Evolutionary conservation across 1,140 invertebrate species (phyloP).

Genomic region (Apis dorsata): DNA sequence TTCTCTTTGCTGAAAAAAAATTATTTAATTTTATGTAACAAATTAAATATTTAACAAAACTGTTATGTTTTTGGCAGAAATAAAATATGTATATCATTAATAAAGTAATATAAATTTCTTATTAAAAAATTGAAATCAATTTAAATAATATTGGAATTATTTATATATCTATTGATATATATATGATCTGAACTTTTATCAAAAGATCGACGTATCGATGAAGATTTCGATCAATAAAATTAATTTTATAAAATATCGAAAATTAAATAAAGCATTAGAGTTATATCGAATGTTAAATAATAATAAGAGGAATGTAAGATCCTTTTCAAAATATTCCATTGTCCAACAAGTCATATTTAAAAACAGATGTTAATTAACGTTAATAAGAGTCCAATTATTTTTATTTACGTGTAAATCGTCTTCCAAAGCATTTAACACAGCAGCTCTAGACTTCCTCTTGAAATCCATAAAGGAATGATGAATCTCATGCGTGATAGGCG

Average conservation of each 20-base stretch:
- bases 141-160: neutral
- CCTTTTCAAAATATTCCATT: neutral
- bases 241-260: neutral
- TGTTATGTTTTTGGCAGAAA: neutral
- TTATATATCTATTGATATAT: neutral
- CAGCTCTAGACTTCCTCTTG: constrained; percentile 80
- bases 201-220: neutral
- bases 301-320: neutral
- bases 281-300: neutral
- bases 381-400: neutral
- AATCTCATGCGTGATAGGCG: constrained; percentile 70
- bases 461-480: constrained; percentile 77
- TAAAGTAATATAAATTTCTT: neutral
- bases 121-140: neutral
- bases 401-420: constrained; percentile 75
- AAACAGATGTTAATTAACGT: neutral
- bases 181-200: neutral
- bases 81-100: neutral
- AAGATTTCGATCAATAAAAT: neutral
- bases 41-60: neutral
- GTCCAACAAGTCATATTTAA: neutral
- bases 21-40: neutral
- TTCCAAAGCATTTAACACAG: constrained; percentile 75
- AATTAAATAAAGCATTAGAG: neutral
- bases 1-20: constrained; percentile 60